Evolutionary conservation across 2,113 vertebrate species (phyloP).

Genomic region (Sinocyclocheilus anophthalmus): DNA sequence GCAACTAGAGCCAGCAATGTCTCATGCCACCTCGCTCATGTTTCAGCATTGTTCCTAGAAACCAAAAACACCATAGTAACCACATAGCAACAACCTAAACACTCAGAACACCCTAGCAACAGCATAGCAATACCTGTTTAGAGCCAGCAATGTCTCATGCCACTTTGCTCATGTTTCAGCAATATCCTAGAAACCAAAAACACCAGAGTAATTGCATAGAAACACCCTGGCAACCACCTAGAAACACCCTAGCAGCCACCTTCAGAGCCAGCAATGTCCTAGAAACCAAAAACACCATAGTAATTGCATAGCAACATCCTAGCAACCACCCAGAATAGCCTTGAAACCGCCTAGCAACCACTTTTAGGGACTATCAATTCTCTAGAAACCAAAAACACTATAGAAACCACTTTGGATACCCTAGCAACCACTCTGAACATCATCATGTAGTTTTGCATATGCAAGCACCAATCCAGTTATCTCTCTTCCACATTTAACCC

Average conservation of each 20-base stretch:
- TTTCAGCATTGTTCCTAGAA: no score
- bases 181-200: neutral
- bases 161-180: no score
- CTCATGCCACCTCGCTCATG: no score
- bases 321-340: neutral
- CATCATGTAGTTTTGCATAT: neutral
- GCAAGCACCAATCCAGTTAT: neutral
- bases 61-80: neutral
- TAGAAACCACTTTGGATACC: neutral
- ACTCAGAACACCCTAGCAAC: no score
- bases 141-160: neutral
- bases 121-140: neutral
- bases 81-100: neutral
- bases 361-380: neutral
- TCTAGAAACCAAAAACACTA: neutral
- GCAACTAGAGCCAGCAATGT: no score
- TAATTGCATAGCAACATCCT: neutral
- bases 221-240: neutral
- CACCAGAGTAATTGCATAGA: neutral
- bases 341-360: neutral
- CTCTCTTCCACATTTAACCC: constrained; percentile 52
- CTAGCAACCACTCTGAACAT: neutral
- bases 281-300: neutral
- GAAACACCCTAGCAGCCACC: neutral
- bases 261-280: neutral